Evolutionary conservation across 2,797 vertebrate genomes (phyloP).

Genomic region (Lycodopsis pacificus): DNA sequence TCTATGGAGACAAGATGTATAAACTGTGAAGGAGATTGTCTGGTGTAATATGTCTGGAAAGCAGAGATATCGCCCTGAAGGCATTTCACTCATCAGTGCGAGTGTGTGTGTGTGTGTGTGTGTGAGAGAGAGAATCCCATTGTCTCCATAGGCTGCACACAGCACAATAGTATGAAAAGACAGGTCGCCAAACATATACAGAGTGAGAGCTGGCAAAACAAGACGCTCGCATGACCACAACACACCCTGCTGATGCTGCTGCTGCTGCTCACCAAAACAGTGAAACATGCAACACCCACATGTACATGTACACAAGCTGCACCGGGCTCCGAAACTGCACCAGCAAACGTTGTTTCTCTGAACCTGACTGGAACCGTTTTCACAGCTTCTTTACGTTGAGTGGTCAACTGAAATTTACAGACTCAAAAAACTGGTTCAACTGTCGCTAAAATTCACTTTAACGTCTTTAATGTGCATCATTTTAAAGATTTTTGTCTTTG

Average conservation of each 20-base stretch:
- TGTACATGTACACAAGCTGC: slow-evolving; percentile 62
- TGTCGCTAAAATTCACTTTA: neutral
- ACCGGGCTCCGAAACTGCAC: neutral
- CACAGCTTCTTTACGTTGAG: neutral
- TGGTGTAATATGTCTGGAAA: slow-evolving; percentile 72
- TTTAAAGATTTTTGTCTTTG: neutral
- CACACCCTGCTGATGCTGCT: slow-evolving; percentile 46
- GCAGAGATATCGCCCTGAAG: slow-evolving; percentile 68
- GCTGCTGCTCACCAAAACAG: slow-evolving; percentile 51
- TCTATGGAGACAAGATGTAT: slow-evolving; percentile 44
- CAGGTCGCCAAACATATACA: slow-evolving; percentile 27
- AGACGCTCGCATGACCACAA: slow-evolving; percentile 54
- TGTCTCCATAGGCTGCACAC: slow-evolving; percentile 45
- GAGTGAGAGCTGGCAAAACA: slow-evolving; percentile 46
- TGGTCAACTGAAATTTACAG: neutral
- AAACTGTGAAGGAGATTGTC: slow-evolving; percentile 46
- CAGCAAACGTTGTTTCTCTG: neutral
- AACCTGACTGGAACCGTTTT: neutral
- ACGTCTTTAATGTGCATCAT: neutral
- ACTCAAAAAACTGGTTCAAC: neutral
- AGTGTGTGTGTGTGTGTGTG: slow-evolving; percentile 22
- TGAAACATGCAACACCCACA: slow-evolving; percentile 40
- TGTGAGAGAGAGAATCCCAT: slow-evolving; percentile 29
- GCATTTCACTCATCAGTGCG: slow-evolving; percentile 55
- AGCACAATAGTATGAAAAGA: slow-evolving; percentile 62